Evolutionary conservation across 37 sponge, comb jelly and placozoan genomes (phyloP).

Genomic region (Chondrosia reniformis): DNA sequence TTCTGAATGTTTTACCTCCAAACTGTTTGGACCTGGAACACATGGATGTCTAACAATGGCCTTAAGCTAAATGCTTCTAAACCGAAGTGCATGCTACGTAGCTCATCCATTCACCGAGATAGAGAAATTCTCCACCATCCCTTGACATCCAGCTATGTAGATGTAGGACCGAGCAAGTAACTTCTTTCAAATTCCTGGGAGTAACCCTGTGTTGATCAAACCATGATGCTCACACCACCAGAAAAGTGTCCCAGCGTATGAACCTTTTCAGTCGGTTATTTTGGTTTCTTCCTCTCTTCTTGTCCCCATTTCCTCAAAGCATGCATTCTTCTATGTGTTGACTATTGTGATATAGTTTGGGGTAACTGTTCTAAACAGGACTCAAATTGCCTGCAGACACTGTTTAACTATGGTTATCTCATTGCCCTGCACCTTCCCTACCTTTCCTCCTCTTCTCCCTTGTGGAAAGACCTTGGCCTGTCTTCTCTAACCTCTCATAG

Average conservation of each 20-base stretch:
- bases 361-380: slow-evolving; percentile 7
- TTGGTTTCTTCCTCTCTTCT: background rate
- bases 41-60: slow-evolving; percentile 2
- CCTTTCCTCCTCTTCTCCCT: slow-evolving; percentile 7
- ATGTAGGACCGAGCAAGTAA: background rate
- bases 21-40: background rate
- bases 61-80: background rate
- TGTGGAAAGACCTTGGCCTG: slow-evolving; percentile 19
- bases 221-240: background rate
- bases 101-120: slow-evolving; percentile 1
- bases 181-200: background rate
- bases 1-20: background rate
- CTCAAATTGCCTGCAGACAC: background rate
- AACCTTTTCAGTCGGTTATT: background rate
- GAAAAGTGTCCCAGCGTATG: background rate
- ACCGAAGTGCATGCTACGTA: slow-evolving; percentile 10
- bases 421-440: background rate
- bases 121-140: background rate
- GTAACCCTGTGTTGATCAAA: background rate
- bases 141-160: background rate
- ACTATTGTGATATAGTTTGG: slow-evolving; percentile 19
- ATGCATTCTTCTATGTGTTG: background rate
- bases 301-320: background rate
- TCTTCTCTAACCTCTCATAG: slow-evolving; percentile 1
- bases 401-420: slow-evolving; percentile 9